Evolutionary conservation across 2,797 vertebrate species (phyloP).

Genomic region (Neomorphus geoffroyi): DNA sequence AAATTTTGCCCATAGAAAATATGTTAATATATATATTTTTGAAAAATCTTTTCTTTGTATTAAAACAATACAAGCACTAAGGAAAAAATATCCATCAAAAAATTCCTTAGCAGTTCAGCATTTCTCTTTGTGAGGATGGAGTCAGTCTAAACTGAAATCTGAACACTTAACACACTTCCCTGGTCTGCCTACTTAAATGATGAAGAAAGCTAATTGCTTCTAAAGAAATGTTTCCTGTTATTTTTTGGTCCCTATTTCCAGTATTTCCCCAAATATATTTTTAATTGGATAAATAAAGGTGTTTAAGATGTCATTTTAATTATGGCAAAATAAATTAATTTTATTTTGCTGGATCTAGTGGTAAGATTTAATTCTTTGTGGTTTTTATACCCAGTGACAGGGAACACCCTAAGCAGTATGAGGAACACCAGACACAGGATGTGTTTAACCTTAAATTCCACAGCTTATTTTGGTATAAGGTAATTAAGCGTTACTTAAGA

Average conservation of each 20-base stretch:
- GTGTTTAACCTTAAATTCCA: background rate
- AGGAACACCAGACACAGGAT: background rate
- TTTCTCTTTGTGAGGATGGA: background rate
- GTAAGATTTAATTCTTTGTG: background rate
- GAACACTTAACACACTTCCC: background rate
- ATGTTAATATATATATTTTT: background rate
- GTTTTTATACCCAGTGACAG: background rate
- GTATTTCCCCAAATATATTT: background rate
- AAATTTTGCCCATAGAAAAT: background rate
- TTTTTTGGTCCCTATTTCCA: background rate
- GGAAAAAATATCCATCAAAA: background rate
- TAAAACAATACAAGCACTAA: background rate
- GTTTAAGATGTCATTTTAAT: background rate
- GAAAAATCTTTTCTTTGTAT: background rate
- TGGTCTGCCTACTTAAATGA: background rate
- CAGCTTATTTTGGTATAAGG: background rate
- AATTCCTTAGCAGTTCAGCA: background rate
- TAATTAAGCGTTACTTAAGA: background rate
- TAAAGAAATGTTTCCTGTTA: background rate
- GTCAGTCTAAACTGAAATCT: background rate
- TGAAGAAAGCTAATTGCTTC: background rate
- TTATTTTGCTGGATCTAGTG: background rate
- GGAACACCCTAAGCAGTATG: background rate
- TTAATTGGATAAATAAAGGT: background rate
- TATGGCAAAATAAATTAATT: background rate